Evolutionary conservation across 2,797 vertebrate species (phyloP), one percentile per base, ranked within the genome.

Genomic region (Melanotaenia pygmaea): DNA sequence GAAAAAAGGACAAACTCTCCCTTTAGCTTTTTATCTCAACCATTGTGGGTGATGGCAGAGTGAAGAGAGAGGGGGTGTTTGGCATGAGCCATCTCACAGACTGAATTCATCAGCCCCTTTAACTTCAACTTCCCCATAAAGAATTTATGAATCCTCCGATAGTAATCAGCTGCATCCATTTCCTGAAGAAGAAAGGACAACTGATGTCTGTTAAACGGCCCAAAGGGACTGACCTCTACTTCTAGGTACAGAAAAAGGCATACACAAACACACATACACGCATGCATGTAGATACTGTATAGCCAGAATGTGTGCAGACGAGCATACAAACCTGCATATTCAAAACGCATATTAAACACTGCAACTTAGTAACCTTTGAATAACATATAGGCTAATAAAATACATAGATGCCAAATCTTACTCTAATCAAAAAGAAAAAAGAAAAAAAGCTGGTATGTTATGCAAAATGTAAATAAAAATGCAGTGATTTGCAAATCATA

Each of bases 201-300:
- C 94, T 94, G 92, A 95, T 95, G 94, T 96, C 93, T 94, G 93
- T 93, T 95, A 95, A 96, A 96, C 88, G 93, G 95, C 96, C 95
- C 93, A 87, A 66, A 96, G 95, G 96, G 95, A 95, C 93, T 92
- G 95, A 95, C 95, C 95, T 94, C 85, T 91, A 91, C 93, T 94
- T 89, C 89, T 82, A 76, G 75, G 50, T 74, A 86, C 67, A 65
- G 72, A 81, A 64, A 56, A 83, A 37, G 30, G 37, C n/a, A 70
- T 51, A 67, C 59, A 86, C 72, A 83, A 13, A 76, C 62, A 74
- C 67, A 56, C 50, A 61, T 26, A 18, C 34, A 58, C 1, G 53
- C 26, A 51, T 51, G 62, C 45, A 74, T 28, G 32, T 28, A 62
- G 20, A 74, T 24, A 54, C n/a, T 63, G n/a, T 63, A 64, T 57